These are phyloP conservation scores for Dusona sp. DNA, from an alignment of 2,888 invertebrate genomes.

Conservation along the genomic window DNA sequence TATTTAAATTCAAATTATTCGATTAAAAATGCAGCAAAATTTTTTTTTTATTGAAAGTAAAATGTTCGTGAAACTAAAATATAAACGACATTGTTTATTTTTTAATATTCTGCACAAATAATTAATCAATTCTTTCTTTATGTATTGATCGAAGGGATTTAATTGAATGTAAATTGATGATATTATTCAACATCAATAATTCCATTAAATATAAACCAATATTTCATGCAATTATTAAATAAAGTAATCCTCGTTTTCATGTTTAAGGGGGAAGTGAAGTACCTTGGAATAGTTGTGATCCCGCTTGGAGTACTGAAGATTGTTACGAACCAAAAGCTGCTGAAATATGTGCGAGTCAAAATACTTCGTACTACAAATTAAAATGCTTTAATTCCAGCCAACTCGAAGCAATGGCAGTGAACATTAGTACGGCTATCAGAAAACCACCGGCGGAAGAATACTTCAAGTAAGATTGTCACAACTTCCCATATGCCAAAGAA, in stretches of 20 bases:
- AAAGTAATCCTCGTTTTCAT: neutral
- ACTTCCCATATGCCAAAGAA: neutral
- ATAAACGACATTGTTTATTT: neutral
- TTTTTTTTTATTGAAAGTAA: no score
- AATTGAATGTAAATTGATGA: neutral
- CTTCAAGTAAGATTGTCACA: conserved; percentile 87
- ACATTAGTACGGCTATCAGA: conserved; percentile 87
- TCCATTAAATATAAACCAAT: neutral
- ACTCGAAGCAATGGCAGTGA: conserved; percentile 84
- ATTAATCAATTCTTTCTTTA: no score
- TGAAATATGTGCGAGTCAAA: conserved; percentile 87
- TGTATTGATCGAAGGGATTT: no score
- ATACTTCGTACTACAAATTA: conserved; percentile 88
- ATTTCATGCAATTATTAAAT: no score
- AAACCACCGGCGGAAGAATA: conserved; percentile 91
- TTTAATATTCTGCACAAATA: neutral
- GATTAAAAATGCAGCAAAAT: no score
- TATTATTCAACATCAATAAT: neutral
- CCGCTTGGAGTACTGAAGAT: conserved; percentile 90
- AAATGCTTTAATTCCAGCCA: conserved; percentile 88
- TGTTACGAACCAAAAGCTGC: conserved; percentile 90
- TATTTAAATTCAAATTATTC: no score
- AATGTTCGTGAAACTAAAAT: neutral
- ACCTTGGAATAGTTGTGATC: conserved; percentile 91
- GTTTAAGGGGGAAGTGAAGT: conserved; percentile 82